Evolutionary conservation across 92 coral and sea anemone species (phyloP).

Genomic region (Paragorgia papillata): DNA sequence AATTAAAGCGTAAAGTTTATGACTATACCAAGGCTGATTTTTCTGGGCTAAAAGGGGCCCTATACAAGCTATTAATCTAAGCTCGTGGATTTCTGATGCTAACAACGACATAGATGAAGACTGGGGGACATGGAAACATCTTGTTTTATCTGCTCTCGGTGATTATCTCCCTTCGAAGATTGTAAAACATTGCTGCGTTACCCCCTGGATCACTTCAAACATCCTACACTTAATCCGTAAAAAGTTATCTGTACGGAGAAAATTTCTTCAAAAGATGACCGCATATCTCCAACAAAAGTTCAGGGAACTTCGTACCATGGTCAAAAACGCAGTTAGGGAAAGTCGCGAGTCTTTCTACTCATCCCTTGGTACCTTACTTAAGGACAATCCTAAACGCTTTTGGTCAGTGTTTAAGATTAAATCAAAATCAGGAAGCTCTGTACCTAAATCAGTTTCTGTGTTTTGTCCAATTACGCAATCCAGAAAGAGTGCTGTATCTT

Average conservation of each 20-base stretch:
- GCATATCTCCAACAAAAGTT: background rate
- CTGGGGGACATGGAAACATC: conserved; percentile 53
- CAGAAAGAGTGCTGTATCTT: background rate
- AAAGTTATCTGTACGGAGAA: background rate
- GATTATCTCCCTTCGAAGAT: conserved; percentile 32
- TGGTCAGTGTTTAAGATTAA: conserved; percentile 10
- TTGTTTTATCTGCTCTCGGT: conserved; percentile 41
- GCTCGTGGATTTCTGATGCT: conserved; percentile 23
- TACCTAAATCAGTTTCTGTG: background rate
- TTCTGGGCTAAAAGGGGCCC: background rate
- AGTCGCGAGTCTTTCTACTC: conserved; percentile 8
- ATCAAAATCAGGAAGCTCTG: conserved; percentile 3
- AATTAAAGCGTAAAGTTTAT: too few relatives aligned
- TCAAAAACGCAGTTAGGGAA: background rate
- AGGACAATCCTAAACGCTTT: conserved; percentile 10
- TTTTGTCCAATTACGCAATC: background rate
- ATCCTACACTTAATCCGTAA: background rate
- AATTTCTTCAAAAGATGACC: background rate
- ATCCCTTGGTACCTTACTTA: background rate
- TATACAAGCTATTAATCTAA: background rate
- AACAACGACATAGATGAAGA: conserved; percentile 43
- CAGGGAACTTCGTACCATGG: background rate
- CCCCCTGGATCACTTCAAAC: conserved; percentile 2
- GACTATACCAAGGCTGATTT: conserved; percentile 7
- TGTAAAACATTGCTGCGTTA: background rate